Evolutionary conservation across 2,113 vertebrate genomes (phyloP).

Genomic region (Agelaius tricolor): DNA sequence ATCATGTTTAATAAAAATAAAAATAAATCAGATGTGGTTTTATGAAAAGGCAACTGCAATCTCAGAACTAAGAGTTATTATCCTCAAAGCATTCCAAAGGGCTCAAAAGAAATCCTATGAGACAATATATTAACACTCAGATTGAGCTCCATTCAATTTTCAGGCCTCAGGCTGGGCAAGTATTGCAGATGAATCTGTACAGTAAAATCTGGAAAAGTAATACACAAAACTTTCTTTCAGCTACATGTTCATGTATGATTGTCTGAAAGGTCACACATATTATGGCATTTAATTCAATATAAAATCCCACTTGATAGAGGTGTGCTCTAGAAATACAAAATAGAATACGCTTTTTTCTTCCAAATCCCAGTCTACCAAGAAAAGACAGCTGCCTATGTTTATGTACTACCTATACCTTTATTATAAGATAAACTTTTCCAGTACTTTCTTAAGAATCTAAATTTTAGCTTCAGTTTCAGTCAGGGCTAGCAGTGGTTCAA

Average conservation of each 20-base stretch:
- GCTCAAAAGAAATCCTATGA: not conserved
- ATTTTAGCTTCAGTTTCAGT: not conserved
- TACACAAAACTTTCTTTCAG: not conserved
- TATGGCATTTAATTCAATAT: not conserved
- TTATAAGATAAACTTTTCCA: not conserved
- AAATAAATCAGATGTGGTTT: not conserved
- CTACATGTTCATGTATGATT: not conserved
- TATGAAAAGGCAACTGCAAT: not conserved
- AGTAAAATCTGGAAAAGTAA: not conserved
- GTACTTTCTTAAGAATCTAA: not conserved
- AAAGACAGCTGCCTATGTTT: not conserved
- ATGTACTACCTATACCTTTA: not conserved
- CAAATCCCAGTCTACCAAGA: not conserved
- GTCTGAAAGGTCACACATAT: not conserved
- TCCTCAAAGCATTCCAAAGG: not conserved
- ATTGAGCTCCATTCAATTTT: not conserved
- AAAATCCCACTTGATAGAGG: not conserved
- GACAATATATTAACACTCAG: not conserved
- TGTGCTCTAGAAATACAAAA: not conserved
- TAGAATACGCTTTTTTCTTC: rapidly evolving
- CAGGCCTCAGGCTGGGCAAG: not conserved
- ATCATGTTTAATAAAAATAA: not conserved
- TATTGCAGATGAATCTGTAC: not conserved
- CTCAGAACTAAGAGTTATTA: not conserved
- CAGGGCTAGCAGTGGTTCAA: rapidly evolving